These are phyloP conservation scores for Phyllopteryx taeniolatus DNA, from an alignment of 2,113 vertebrate genomes.

Conservation along the genomic window DNA sequence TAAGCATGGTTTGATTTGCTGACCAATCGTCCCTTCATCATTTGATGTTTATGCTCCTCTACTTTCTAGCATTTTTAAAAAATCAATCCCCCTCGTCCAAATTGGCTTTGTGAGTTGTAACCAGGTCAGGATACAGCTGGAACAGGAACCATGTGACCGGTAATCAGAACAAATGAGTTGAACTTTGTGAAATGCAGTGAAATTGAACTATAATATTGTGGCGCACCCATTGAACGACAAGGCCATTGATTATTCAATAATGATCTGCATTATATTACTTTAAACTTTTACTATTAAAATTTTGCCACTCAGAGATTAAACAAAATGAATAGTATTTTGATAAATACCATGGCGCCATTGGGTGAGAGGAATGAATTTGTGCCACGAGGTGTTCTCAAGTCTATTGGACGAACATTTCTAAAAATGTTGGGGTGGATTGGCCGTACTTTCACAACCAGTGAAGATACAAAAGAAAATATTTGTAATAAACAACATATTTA, in stretches of 20 bases:
- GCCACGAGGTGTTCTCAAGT: constrained; percentile 8
- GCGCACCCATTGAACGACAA: background rate
- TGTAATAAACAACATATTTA: background rate
- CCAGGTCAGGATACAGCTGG: constrained; percentile 22
- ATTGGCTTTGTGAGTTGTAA: constrained; percentile 31
- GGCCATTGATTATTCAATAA: background rate
- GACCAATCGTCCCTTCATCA: constrained; percentile 44
- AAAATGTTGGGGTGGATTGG: background rate
- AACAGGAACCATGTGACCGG: constrained; percentile 20
- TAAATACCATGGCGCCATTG: constrained; percentile 31
- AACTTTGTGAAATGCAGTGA: constrained; percentile 16
- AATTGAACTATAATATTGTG: background rate
- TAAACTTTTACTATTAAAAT: background rate
- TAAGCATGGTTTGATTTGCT: constrained; percentile 21
- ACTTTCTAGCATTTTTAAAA: constrained; percentile 19
- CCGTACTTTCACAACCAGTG: background rate
- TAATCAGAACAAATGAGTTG: constrained; percentile 1
- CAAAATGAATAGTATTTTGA: constrained; percentile 54
- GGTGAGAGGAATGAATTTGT: constrained; percentile 26
- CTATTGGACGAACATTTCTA: background rate
- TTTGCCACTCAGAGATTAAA: constrained; percentile 11
- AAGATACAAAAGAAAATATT: background rate
- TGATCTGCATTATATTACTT: background rate
- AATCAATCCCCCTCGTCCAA: constrained; percentile 35
- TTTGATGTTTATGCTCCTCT: constrained; percentile 1